A percentile compares a stretch with the other conserved stretches of the same genome.
Evolutionary conservation across 2,888 invertebrate species (phyloP).

Genomic region (Labia minor): DNA sequence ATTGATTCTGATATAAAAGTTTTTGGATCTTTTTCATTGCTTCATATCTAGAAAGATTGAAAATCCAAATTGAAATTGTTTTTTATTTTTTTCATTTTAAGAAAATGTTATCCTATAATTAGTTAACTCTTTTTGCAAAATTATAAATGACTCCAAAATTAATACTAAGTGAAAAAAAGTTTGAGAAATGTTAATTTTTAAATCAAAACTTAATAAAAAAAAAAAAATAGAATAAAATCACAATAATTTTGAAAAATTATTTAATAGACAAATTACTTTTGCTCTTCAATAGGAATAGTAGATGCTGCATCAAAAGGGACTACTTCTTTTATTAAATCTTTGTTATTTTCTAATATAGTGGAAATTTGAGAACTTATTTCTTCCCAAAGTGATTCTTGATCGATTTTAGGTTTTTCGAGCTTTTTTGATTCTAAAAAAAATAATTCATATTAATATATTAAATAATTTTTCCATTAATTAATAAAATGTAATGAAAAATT

Average conservation of each 20-base stretch:
- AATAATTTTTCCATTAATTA: background rate
- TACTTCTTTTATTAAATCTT: conserved; percentile 48
- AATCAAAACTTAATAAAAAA: too few relatives aligned
- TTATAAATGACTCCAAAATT: too few relatives aligned
- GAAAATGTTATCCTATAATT: too few relatives aligned
- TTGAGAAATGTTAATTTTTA: too few relatives aligned
- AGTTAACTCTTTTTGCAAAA: too few relatives aligned
- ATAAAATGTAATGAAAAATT: conserved; percentile 23
- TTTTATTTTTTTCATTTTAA: too few relatives aligned
- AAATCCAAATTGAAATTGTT: too few relatives aligned
- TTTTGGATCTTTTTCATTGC: conserved; percentile 81
- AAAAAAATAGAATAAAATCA: conserved; percentile 23
- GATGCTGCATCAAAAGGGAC: conserved; percentile 79
- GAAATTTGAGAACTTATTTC: conserved; percentile 51
- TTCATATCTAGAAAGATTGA: conserved; percentile 58
- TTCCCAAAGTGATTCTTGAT: conserved; percentile 51
- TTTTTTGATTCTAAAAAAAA: background rate
- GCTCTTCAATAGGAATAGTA: conserved; percentile 73
- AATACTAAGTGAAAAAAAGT: too few relatives aligned
- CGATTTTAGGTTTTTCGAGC: background rate
- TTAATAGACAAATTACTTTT: conserved; percentile 51
- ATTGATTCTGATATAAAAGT: conserved; percentile 56
- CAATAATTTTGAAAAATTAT: conserved; percentile 25
- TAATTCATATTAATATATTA: background rate
- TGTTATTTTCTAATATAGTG: conserved; percentile 45